A percentile compares a stretch with the other conserved stretches of the same genome.
Evolutionary conservation across 2,797 vertebrate species (phyloP).

Genomic region (Pristis pectinata): DNA sequence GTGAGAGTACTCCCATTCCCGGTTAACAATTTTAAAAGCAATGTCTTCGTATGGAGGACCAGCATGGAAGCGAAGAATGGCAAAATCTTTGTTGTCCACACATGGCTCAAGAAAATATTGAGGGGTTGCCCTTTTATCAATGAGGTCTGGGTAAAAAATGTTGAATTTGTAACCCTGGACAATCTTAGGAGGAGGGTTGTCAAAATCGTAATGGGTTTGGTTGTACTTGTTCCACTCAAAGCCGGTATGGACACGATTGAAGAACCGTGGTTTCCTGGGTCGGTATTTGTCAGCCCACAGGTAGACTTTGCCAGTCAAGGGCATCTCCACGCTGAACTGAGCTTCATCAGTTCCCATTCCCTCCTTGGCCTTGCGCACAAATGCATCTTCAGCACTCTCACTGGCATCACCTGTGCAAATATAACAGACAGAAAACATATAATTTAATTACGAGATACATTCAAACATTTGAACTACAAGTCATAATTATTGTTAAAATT

Average conservation of each 20-base stretch:
- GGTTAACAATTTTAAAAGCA: conserved; percentile 93
- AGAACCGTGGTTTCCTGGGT: conserved; percentile 93
- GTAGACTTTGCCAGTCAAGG: conserved; percentile 86
- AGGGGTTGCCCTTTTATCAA: conserved; percentile 87
- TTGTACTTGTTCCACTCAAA: conserved; percentile 99
- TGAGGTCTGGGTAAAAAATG: conserved; percentile 97
- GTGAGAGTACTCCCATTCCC: conserved; percentile 97
- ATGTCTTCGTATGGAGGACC: conserved; percentile 96
- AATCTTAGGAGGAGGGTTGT: conserved; percentile 93
- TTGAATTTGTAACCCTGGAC: conserved; percentile 99
- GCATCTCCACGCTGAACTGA: conserved; percentile 95
- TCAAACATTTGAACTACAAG: not conserved
- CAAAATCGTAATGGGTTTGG: conserved; percentile 96
- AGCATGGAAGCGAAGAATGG: conserved; percentile 85
- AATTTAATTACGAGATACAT: not conserved
- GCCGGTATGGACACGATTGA: conserved; percentile 95
- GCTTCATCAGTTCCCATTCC: conserved; percentile 94
- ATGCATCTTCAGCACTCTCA: conserved; percentile 86
- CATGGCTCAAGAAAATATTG: conserved; percentile 97
- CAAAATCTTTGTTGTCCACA: conserved; percentile 90
- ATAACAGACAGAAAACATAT: not conserved
- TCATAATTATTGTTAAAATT: not conserved
- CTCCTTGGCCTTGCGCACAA: conserved; percentile 83
- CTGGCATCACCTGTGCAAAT: conserved; percentile 69
- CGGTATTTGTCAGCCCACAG: conserved; percentile 98